phyloP scores from a whole-genome alignment of 2,113 vertebrate genomes.

The Limanda limanda region DNA sequence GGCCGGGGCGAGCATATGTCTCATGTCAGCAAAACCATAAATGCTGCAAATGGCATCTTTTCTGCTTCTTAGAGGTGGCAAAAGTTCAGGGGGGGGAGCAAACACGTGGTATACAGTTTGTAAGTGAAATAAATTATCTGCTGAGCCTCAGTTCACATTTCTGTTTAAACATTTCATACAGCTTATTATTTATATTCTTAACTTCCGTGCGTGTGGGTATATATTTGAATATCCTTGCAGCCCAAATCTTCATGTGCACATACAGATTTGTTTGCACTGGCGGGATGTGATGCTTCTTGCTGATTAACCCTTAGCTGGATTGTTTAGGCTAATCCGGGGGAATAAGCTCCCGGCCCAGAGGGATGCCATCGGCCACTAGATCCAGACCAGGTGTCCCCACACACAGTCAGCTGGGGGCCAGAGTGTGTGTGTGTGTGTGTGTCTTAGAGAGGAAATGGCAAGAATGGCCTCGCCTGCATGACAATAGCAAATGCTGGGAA shows the following conservation, averaged over 20 bases:
- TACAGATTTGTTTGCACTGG: background rate
- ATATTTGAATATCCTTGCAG: background rate
- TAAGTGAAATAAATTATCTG: too few species aligned
- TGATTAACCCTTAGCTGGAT: constrained; percentile 68
- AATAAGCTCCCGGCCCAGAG: constrained; percentile 59
- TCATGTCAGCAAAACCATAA: constrained; percentile 76
- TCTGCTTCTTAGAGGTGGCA: constrained; percentile 27
- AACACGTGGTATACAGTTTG: constrained; percentile 7
- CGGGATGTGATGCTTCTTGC: constrained; percentile 30
- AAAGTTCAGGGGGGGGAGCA: constrained; percentile 10
- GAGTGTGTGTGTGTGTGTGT: constrained; percentile 34
- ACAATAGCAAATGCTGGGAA: constrained; percentile 58
- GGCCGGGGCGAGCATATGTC: constrained; percentile 64
- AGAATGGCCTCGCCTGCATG: constrained; percentile 46
- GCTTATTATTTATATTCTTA: background rate
- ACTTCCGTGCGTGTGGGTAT: background rate
- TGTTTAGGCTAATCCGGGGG: constrained; percentile 60
- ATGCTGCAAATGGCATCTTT: constrained; percentile 69
- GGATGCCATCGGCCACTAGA: constrained; percentile 56
- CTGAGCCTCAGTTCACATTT: too few species aligned
- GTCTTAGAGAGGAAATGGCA: constrained; percentile 34
- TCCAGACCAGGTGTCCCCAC: constrained; percentile 73
- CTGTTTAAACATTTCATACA: too few species aligned
- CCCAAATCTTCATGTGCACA: background rate
- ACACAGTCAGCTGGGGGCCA: constrained; percentile 43